Evolutionary conservation across 2,888 invertebrate species (phyloP), one percentile per base, ranked within the genome.

Genomic region (Tenthredo livida): DNA sequence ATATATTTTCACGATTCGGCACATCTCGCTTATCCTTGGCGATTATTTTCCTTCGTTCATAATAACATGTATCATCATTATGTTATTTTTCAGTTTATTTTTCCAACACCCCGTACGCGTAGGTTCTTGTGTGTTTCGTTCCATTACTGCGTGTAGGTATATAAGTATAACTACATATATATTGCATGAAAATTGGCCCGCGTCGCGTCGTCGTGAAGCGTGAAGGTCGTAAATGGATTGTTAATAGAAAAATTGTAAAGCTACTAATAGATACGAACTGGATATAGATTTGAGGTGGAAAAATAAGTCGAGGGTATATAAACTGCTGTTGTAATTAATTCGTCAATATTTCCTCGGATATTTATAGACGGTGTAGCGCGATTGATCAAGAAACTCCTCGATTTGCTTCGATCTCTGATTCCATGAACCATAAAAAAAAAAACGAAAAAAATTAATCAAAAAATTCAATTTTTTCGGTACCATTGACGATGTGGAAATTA

Each of bases 161-260:
- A 1, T 29, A 29, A 47, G 21, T 72, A n/a, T 72, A n/a, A 17
- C 10, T 15, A 15, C 47, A 3, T 50, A 54, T 17, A 2, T 33
- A n/a, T 33, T 61, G 58, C n/a, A 40, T 80, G 61, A 61, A 61
- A 61, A 61, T 61, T 40, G 40, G 40, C 78, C 61, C n/a, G 40
- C 40, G 78, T 40, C 21, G 61, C 25, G 78, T 40, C 21, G 15
- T 61, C 33, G 33, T 4, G 33, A 12, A 37, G 58, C 61, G 61
- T 12, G 21, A 80, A 80, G 40, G 61, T 80, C 78, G 78, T 25
- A 6, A 61, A 61, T 80, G 58, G 61, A 58, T 61, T 21, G 61
- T 58, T 40, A 40, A 80, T 61, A 33, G 40, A 80, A 58, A 58
- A 40, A 61, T 33, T 29, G 17, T 58, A 78, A 78, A 25, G 15